Percentiles rank a stretch among this genome's conserved stretches.
Evolutionary conservation across 2,888 invertebrate genomes (phyloP).

Genomic region (Clanis bilineata): DNA sequence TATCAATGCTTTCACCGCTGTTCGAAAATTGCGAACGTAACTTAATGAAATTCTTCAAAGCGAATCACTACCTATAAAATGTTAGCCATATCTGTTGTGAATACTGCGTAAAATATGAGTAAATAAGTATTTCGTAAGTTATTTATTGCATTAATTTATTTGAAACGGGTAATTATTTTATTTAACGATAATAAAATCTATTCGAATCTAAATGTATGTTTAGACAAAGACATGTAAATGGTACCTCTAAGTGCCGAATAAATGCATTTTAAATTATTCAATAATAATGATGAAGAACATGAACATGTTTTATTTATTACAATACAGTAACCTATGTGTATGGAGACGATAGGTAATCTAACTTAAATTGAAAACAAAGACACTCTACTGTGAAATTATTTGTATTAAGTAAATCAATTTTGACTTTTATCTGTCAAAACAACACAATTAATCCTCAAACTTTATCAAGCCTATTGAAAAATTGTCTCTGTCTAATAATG

Average conservation of each 20-base stretch:
- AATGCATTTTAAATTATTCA: slow-evolving; percentile 72
- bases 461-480: too few species aligned
- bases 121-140: slow-evolving; percentile 26
- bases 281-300: slow-evolving; percentile 57
- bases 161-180: slow-evolving; percentile 46
- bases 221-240: slow-evolving; percentile 61
- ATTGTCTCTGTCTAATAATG: too few species aligned
- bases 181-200: slow-evolving; percentile 40
- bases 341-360: background rate
- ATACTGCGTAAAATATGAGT: background rate
- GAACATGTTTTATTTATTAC: slow-evolving; percentile 45
- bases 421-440: too few species aligned
- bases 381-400: too few species aligned
- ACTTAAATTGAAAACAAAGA: too few species aligned
- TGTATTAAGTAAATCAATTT: too few species aligned
- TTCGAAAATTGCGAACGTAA: slow-evolving; percentile 6
- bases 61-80: slow-evolving; percentile 11
- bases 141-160: slow-evolving; percentile 24
- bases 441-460: too few species aligned
- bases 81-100: slow-evolving; percentile 15
- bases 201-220: slow-evolving; percentile 60
- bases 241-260: slow-evolving; percentile 54
- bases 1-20: background rate
- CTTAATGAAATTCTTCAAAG: slow-evolving; percentile 11
- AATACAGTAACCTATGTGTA: background rate